Conservation (phyloP, 2,113 vertebrate genomes). For the Anguilla japonica region DNA sequence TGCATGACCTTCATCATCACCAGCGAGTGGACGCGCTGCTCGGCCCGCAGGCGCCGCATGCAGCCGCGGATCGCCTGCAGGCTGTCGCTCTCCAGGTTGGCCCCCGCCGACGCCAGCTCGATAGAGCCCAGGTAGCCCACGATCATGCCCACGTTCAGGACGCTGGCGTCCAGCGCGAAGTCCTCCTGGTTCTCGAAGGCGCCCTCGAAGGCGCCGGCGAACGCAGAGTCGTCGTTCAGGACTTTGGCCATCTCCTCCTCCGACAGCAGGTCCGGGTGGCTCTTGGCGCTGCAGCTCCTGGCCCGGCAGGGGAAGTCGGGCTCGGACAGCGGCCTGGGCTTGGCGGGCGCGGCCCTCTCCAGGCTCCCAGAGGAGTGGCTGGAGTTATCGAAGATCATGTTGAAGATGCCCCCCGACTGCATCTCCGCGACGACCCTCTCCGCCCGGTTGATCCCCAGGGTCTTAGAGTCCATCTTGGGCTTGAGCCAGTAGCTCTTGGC, state of each 20-base stretch:
- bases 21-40: constrained; percentile 88
- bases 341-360: constrained; percentile 65
- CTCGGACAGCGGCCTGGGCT: constrained; percentile 75
- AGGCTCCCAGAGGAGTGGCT: constrained; percentile 72
- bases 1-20: constrained; percentile 91
- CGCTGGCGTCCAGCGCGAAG: constrained; percentile 74
- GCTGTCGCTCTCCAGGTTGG: constrained; percentile 78
- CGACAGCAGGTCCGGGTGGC: constrained; percentile 70
- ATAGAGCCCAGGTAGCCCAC: constrained; percentile 93
- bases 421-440: constrained; percentile 93
- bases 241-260: constrained; percentile 78
- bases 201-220: constrained; percentile 66
- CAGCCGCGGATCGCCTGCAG: constrained; percentile 84
- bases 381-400: constrained; percentile 93
- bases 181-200: constrained; percentile 67
- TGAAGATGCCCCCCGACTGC: constrained; percentile 94
- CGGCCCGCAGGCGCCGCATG: constrained; percentile 83
- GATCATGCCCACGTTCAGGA: constrained; percentile 87
- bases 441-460: constrained; percentile 89
- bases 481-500: constrained; percentile 77
- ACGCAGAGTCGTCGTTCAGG: constrained; percentile 75
- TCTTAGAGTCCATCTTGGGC: constrained; percentile 85
- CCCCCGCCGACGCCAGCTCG: constrained; percentile 80
- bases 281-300: constrained; percentile 49
- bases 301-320: constrained; percentile 66